Evolutionary conservation across 2,113 vertebrate genomes (phyloP).

Genomic region (Heterochromis multidens): DNA sequence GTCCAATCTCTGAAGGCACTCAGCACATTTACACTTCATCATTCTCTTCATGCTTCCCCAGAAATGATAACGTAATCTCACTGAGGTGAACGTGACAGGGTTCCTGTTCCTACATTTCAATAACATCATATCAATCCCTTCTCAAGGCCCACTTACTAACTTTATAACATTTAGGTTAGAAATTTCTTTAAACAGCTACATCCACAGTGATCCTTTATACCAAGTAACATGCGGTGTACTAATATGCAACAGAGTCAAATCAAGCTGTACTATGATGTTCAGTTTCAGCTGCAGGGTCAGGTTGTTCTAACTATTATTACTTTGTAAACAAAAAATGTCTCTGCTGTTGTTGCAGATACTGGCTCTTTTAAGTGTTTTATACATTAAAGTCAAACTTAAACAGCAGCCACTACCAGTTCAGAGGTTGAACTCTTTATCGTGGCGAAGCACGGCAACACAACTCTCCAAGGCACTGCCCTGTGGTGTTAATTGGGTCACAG

Average conservation of each 20-base stretch:
- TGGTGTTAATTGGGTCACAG: slow-evolving; percentile 50
- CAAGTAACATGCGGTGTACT: background rate
- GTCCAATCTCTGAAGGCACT: slow-evolving; percentile 12
- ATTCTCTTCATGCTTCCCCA: background rate
- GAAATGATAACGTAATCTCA: slow-evolving; percentile 12
- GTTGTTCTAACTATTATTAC: background rate
- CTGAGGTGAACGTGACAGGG: background rate
- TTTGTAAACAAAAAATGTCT: background rate
- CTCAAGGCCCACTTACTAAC: background rate
- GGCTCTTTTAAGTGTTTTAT: background rate
- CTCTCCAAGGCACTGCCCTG: slow-evolving; percentile 25
- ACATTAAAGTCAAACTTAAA: slow-evolving; percentile 25
- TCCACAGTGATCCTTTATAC: background rate
- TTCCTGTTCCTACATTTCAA: background rate
- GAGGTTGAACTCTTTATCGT: slow-evolving; percentile 48
- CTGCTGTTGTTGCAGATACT: background rate
- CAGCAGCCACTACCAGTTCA: background rate
- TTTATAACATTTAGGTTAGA: background rate
- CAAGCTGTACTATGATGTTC: background rate
- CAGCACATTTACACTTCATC: slow-evolving; percentile 4
- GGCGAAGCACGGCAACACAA: slow-evolving; percentile 1
- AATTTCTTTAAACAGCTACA: background rate
- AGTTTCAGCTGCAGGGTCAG: background rate
- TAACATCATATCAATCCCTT: background rate
- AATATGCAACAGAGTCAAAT: background rate